These are phyloP conservation scores for Syngnathus acus DNA, from an alignment of 2,797 vertebrate species.

Conservation along the genomic window DNA sequence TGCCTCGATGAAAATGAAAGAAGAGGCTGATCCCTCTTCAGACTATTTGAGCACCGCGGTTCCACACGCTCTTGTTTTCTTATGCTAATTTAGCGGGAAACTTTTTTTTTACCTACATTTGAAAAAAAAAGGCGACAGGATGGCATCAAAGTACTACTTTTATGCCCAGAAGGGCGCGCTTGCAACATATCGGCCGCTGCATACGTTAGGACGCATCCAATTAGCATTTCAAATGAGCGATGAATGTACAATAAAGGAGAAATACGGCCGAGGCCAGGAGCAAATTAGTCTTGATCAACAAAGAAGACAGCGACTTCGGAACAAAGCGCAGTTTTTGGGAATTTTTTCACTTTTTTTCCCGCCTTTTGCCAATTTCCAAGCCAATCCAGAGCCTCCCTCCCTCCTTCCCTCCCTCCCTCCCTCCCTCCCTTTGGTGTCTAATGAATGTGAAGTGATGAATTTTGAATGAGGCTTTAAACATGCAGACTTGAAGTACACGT, in stretches of 20 bases:
- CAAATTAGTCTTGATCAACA: slow-evolving; percentile 49
- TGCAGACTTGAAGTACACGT: slow-evolving; percentile 61
- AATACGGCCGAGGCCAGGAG: slow-evolving; percentile 47
- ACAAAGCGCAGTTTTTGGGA: slow-evolving; percentile 40
- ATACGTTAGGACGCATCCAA: neutral
- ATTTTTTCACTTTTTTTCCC: slow-evolving; percentile 49
- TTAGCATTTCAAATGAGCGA: slow-evolving; percentile 24
- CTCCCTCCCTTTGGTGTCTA: slow-evolving; percentile 55
- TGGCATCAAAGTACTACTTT: too few relatives aligned
- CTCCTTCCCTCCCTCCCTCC: slow-evolving; percentile 61
- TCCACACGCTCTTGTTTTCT: neutral
- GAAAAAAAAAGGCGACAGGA: too few relatives aligned
- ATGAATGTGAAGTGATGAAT: neutral
- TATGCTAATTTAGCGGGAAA: neutral
- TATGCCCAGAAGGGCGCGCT: neutral
- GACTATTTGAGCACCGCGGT: neutral
- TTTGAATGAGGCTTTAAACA: neutral
- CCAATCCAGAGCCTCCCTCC: slow-evolving; percentile 60
- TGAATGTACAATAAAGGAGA: slow-evolving; percentile 51
- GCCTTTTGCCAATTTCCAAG: slow-evolving; percentile 83
- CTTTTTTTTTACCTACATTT: too few relatives aligned
- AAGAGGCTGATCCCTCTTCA: neutral
- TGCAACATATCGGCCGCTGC: neutral
- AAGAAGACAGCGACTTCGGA: slow-evolving; percentile 35
- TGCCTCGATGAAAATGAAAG: neutral